Percentiles rank a stretch among this genome's conserved stretches.
Evolutionary conservation across 2,888 invertebrate genomes (phyloP).

Genomic region (Margaritifera margaritifera): DNA sequence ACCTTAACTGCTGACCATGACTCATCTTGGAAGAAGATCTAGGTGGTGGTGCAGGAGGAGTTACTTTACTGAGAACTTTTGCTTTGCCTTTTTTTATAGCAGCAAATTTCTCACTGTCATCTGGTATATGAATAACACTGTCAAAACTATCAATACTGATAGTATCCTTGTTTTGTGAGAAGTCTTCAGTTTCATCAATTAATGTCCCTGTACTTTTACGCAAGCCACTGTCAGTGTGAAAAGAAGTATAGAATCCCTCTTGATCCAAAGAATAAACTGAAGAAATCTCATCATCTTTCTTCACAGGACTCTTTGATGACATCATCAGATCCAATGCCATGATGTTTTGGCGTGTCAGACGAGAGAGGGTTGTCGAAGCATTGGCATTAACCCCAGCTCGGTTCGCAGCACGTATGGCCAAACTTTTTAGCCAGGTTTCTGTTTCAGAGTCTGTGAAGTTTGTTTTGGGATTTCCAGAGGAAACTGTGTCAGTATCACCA

Average conservation of each 20-base stretch:
- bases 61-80: constrained; percentile 46
- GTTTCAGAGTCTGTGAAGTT: constrained; percentile 55
- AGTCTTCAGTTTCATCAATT: constrained; percentile 45
- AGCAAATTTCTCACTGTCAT: constrained; percentile 39
- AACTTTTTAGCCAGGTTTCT: constrained; percentile 60
- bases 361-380: constrained; percentile 46
- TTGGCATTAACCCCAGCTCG: constrained; percentile 51
- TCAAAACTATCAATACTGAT: constrained; percentile 55
- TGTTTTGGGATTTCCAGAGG: constrained; percentile 36
- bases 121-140: constrained; percentile 55
- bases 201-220: constrained; percentile 55
- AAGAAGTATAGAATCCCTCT: constrained; percentile 97
- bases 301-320: constrained; percentile 34
- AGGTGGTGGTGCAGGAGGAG: constrained; percentile 47
- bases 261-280: constrained; percentile 96
- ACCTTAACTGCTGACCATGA: constrained; percentile 7
- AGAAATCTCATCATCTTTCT: constrained; percentile 71
- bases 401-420: constrained; percentile 57
- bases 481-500: constrained; percentile 47
- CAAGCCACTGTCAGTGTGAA: constrained; percentile 95
- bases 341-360: constrained; percentile 61
- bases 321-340: constrained; percentile 58
- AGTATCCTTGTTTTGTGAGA: constrained; percentile 50
- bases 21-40: constrained; percentile 34
- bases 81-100: constrained; percentile 35